Evolutionary conservation across 1,140 invertebrate genomes (phyloP).

Genomic region (Eurytemora carolleeae): DNA sequence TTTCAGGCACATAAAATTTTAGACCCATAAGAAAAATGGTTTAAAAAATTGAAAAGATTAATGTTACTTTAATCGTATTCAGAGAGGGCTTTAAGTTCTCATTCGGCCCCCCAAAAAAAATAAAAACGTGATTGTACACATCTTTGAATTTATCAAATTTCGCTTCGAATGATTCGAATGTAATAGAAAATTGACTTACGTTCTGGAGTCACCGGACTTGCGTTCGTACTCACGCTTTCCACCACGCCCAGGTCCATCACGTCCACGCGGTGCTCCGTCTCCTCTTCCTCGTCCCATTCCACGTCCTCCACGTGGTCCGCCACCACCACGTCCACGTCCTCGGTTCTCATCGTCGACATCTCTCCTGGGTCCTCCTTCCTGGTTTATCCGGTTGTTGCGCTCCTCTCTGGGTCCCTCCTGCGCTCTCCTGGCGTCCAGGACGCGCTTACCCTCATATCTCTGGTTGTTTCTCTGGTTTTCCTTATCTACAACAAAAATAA

Average conservation of each 20-base stretch:
- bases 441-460: constrained; percentile 24
- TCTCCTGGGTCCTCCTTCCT: constrained; percentile 21
- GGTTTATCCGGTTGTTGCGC: constrained; percentile 48
- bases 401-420: constrained; percentile 27
- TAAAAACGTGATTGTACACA: background rate
- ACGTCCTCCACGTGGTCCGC: constrained; percentile 23
- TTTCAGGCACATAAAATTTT: background rate
- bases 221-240: constrained; percentile 80
- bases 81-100: no score
- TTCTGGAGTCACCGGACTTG: constrained; percentile 81
- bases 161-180: background rate
- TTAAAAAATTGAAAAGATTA: no score
- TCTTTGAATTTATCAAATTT: background rate
- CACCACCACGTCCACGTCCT: constrained; percentile 19
- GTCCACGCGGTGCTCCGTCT: constrained; percentile 27
- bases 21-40: background rate
- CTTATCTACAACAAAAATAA: constrained; percentile 10
- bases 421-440: constrained; percentile 14
- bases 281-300: constrained; percentile 26
- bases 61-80: no score
- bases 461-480: constrained; percentile 22
- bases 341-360: constrained; percentile 3
- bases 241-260: constrained; percentile 40
- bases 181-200: constrained; percentile 32
- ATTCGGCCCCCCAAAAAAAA: no score